Evolutionary conservation across 2,888 invertebrate genomes (phyloP).

Genomic region (Serripes groenlandicus): DNA sequence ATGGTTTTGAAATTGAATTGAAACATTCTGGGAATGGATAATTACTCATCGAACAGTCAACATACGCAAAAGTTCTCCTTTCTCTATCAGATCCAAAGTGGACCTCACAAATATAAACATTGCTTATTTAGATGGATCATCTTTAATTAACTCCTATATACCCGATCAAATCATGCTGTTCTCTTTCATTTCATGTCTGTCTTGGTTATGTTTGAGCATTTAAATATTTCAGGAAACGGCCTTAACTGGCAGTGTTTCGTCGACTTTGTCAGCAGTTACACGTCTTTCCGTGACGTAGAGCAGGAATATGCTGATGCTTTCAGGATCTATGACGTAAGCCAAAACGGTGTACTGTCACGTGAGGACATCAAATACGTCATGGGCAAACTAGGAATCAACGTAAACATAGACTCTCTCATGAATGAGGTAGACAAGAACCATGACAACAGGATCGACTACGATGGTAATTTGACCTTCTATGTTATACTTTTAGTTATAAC

Average conservation of each 20-base stretch:
- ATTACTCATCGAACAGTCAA: too few species aligned
- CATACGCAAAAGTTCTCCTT: too few species aligned
- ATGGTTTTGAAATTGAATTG: too few species aligned
- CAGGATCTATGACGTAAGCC: slow-evolving; percentile 43
- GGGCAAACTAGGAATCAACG: slow-evolving; percentile 32
- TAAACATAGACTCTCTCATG: slow-evolving; percentile 37
- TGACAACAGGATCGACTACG: slow-evolving; percentile 45
- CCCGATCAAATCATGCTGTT: too few species aligned
- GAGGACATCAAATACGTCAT: slow-evolving; percentile 46
- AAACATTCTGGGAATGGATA: too few species aligned
- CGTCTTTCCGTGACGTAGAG: slow-evolving; percentile 44
- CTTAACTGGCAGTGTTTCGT: slow-evolving; percentile 50
- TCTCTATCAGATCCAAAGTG: too few species aligned
- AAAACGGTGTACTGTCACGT: slow-evolving; percentile 30
- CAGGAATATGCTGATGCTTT: slow-evolving; percentile 44
- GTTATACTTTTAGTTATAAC: too few species aligned
- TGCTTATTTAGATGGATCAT: too few species aligned
- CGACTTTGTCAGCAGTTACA: slow-evolving; percentile 48
- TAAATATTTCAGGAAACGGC: slow-evolving; percentile 20
- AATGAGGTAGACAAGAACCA: slow-evolving; percentile 43
- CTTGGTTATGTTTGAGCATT: too few species aligned
- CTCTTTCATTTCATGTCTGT: too few species aligned
- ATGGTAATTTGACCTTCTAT: slow-evolving; percentile 32
- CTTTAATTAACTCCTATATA: too few species aligned
- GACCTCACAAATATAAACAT: too few species aligned